A percentile compares a stretch with the other conserved stretches of the same genome.
Conservation (phyloP, 2,888 invertebrate genomes). For the Elegia similella region DNA sequence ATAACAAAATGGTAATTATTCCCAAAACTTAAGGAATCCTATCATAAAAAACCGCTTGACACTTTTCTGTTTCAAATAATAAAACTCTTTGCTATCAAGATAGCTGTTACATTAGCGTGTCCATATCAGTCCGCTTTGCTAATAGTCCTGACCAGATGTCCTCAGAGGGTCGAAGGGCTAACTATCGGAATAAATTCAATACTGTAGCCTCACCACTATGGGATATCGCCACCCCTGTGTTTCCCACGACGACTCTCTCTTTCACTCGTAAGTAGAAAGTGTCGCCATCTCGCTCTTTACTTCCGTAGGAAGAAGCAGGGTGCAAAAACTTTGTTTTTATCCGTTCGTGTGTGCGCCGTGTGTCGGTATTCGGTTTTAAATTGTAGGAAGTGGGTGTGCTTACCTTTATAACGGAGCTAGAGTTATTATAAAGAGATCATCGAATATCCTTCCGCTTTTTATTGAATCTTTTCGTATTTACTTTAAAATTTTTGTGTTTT, state of each 20-base stretch:
- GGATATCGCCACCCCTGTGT: slow-evolving; percentile 76
- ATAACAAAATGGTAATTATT: too few relatives aligned
- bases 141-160: slow-evolving; percentile 35
- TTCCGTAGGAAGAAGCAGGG: slow-evolving; percentile 74
- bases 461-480: neutral
- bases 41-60: too few relatives aligned
- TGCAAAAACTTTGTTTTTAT: slow-evolving; percentile 74
- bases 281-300: slow-evolving; percentile 44
- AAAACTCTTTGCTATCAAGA: neutral
- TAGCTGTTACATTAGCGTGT: neutral
- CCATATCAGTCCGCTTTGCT: neutral
- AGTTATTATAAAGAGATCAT: slow-evolving; percentile 15
- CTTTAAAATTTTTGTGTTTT: too few relatives aligned
- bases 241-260: slow-evolving; percentile 69
- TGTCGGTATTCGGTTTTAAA: slow-evolving; percentile 42
- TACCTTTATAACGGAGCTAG: slow-evolving; percentile 25
- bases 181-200: slow-evolving; percentile 42
- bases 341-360: slow-evolving; percentile 68
- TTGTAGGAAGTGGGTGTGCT: slow-evolving; percentile 27
- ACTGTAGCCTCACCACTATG: slow-evolving; percentile 66
- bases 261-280: slow-evolving; percentile 33
- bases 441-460: slow-evolving; percentile 10
- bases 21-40: too few relatives aligned
- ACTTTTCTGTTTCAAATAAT: neutral
- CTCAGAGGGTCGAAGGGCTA: slow-evolving; percentile 34